Evolutionary conservation across 2,888 invertebrate species (phyloP).

Genomic region (Acronicta alni): DNA sequence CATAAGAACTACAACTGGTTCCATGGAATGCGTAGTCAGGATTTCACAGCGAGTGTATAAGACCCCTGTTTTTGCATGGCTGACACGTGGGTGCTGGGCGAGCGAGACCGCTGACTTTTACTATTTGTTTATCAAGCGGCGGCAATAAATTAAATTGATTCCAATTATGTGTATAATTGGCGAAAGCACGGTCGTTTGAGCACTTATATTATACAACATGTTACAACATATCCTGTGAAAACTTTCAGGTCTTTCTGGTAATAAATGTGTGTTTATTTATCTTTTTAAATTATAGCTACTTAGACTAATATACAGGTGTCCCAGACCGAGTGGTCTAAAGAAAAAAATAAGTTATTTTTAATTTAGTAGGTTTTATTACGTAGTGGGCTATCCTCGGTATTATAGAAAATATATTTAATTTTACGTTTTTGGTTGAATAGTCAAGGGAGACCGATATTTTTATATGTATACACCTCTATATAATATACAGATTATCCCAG

Average conservation of each 20-base stretch:
- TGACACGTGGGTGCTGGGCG: constrained; percentile 59
- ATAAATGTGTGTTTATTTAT: background rate
- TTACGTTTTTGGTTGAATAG: too few relatives aligned
- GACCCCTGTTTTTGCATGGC: constrained; percentile 48
- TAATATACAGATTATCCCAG: too few relatives aligned
- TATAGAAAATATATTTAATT: too few relatives aligned
- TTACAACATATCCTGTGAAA: constrained; percentile 44
- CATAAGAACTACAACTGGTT: constrained; percentile 54
- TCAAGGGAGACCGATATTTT: too few relatives aligned
- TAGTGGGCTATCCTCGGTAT: too few relatives aligned
- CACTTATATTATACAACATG: constrained; percentile 44
- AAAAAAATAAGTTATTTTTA: too few relatives aligned
- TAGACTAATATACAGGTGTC: too few relatives aligned
- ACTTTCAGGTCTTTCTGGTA: constrained; percentile 4
- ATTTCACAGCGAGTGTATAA: constrained; percentile 50
- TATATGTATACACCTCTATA: too few relatives aligned
- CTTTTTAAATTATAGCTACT: background rate
- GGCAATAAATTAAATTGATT: constrained; percentile 63
- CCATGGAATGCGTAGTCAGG: constrained; percentile 50
- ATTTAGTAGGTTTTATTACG: too few relatives aligned
- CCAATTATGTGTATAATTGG: constrained; percentile 62
- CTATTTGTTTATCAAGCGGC: constrained; percentile 61
- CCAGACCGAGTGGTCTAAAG: too few relatives aligned
- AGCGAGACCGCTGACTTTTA: constrained; percentile 60
- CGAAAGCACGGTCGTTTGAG: constrained; percentile 59